Percentiles rank a stretch among this genome's conserved stretches.
Evolutionary conservation across 2,888 invertebrate genomes (phyloP).

Genomic region (Limnephilus marmoratus): DNA sequence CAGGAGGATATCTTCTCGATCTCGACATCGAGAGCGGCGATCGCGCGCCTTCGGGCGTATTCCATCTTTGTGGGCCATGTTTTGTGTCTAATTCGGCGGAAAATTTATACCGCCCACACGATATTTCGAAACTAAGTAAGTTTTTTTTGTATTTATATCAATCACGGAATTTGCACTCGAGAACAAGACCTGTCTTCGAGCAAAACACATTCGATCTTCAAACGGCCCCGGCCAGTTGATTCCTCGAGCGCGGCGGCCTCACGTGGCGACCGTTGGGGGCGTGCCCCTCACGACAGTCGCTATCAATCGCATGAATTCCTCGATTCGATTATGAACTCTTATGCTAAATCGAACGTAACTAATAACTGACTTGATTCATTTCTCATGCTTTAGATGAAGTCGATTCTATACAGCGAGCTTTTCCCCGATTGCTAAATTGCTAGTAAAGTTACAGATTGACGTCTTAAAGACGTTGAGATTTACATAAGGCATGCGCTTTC

Average conservation of each 20-base stretch:
- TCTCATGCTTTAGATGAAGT: background rate
- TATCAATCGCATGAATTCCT: constrained; percentile 34
- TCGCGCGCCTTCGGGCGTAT: constrained; percentile 37
- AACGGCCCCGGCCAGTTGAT: constrained; percentile 22
- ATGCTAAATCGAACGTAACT: background rate
- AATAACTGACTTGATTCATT: background rate
- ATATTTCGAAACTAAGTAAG: constrained; percentile 32
- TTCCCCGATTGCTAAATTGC: background rate
- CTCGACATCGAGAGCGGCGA: constrained; percentile 19
- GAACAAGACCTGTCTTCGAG: constrained; percentile 58
- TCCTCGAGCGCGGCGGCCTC: background rate
- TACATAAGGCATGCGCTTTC: background rate
- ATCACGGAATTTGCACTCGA: constrained; percentile 52
- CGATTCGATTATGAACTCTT: background rate
- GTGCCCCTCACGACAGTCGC: constrained; percentile 36
- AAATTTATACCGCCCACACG: constrained; percentile 57
- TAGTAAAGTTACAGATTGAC: background rate
- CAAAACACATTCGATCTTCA: constrained; percentile 49
- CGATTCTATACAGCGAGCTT: too few relatives aligned
- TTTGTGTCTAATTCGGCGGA: constrained; percentile 49
- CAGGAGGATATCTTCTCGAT: constrained; percentile 28
- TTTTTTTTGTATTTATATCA: constrained; percentile 48
- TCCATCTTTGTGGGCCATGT: constrained; percentile 7
- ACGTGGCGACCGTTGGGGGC: constrained; percentile 6
- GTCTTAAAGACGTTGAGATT: background rate